These are phyloP conservation scores for Mylabris phalerata DNA, from an alignment of 1,140 invertebrate genomes.

Conservation along the genomic window DNA sequence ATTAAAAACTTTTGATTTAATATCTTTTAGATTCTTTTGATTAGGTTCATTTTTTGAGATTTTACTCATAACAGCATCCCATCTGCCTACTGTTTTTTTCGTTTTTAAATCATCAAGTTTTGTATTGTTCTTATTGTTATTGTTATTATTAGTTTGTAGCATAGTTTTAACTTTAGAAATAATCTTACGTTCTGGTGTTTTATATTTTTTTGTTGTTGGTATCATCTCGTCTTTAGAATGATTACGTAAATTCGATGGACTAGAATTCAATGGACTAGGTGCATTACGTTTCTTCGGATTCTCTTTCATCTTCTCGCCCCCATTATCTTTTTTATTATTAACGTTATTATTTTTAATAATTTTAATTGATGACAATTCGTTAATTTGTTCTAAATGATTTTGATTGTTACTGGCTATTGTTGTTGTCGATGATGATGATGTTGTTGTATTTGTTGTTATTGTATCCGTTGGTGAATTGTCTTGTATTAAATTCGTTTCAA, in stretches of 20 bases:
- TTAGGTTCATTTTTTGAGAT: constrained; percentile 63
- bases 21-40: constrained; percentile 65
- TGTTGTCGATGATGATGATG: constrained; percentile 25
- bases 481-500: constrained; percentile 50
- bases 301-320: too few relatives aligned
- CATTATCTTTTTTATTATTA: constrained; percentile 20
- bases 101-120: constrained; percentile 25
- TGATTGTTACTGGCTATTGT: constrained; percentile 39
- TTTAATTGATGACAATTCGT: too few relatives aligned
- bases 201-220: constrained; percentile 56
- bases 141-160: constrained; percentile 40
- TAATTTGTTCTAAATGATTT: constrained; percentile 31
- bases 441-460: too few relatives aligned
- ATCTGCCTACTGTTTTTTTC: constrained; percentile 48
- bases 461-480: constrained; percentile 39
- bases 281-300: constrained; percentile 27
- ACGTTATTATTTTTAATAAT: constrained; percentile 1
- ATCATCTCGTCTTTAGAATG: constrained; percentile 47
- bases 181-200: constrained; percentile 68
- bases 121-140: constrained; percentile 23
- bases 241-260: constrained; percentile 32
- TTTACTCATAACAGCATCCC: constrained; percentile 77
- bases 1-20: constrained; percentile 66
- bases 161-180: constrained; percentile 67
- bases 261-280: constrained; percentile 27